Evolutionary conservation across 2,797 vertebrate species (phyloP).

Genomic region (Hippoglossus hippoglossus): DNA sequence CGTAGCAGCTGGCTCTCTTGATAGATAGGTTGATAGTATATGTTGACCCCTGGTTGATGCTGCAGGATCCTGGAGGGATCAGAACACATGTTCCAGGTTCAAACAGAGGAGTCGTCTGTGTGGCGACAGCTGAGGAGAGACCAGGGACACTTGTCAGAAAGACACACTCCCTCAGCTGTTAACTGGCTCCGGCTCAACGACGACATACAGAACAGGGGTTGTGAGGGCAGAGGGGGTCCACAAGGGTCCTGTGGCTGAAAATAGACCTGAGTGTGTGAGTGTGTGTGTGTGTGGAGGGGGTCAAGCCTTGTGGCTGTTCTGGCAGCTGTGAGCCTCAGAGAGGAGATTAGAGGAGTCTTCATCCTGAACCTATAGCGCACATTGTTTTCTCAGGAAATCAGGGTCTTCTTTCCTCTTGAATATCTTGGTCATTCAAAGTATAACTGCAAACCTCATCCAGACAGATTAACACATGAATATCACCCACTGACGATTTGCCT

Average conservation of each 20-base stretch:
- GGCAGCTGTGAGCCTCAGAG: constrained; percentile 53
- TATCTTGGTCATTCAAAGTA: neutral
- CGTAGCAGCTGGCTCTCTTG: no score
- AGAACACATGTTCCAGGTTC: constrained; percentile 51
- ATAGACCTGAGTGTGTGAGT: constrained; percentile 69
- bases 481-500: neutral
- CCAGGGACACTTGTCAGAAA: constrained; percentile 73
- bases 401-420: neutral
- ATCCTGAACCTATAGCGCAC: constrained; percentile 43
- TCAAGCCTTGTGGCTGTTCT: constrained; percentile 62
- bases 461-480: neutral
- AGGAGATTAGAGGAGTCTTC: constrained; percentile 62
- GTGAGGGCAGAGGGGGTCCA: constrained; percentile 21
- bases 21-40: no score
- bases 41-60: no score
- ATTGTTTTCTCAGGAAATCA: neutral
- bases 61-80: no score
- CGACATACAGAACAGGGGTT: constrained; percentile 28
- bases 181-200: constrained; percentile 64
- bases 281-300: constrained; percentile 26
- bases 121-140: constrained; percentile 77
- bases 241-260: constrained; percentile 70
- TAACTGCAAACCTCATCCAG: neutral
- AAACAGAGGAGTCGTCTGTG: constrained; percentile 61
- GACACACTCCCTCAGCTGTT: constrained; percentile 77